These are phyloP conservation scores for Epinotia demarniana DNA, from an alignment of 2,888 invertebrate genomes.

Conservation along the genomic window DNA sequence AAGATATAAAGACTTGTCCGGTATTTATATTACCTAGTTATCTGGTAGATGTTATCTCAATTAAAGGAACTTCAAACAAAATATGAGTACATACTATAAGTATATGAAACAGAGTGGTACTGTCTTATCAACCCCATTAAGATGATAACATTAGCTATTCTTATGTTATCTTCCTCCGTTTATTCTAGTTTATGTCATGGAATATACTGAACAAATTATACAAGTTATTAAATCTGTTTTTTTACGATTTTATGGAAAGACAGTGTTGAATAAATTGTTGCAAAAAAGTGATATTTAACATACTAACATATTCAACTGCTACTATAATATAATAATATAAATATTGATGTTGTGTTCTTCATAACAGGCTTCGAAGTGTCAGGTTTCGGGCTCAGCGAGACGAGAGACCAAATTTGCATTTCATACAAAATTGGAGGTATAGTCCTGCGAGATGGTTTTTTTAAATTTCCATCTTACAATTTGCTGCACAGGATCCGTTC, in stretches of 20 bases:
- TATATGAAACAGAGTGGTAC: neutral
- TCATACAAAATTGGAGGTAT: too few species aligned
- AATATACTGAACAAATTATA: neutral
- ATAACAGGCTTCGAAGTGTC: too few species aligned
- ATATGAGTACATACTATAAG: neutral
- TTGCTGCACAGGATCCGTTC: too few species aligned
- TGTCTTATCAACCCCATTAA: slow-evolving; percentile 22
- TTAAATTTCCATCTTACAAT: too few species aligned
- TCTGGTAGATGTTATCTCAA: slow-evolving; percentile 16
- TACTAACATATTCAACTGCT: too few species aligned
- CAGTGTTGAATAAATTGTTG: too few species aligned
- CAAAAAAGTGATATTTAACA: too few species aligned
- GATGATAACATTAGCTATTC: slow-evolving; percentile 29
- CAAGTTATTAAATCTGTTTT: neutral
- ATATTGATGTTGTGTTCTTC: too few species aligned
- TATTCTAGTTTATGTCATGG: neutral
- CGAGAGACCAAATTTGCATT: too few species aligned
- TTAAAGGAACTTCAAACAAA: slow-evolving; percentile 22
- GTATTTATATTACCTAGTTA: neutral
- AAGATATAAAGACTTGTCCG: neutral
- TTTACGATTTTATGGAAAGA: neutral
- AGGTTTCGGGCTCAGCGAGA: too few species aligned
- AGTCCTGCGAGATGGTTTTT: too few species aligned
- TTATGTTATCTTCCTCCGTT: neutral
- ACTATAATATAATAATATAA: too few species aligned